phyloP scores from a whole-genome alignment of 2,113 vertebrate species.

The Paralichthys olivaceus region DNA sequence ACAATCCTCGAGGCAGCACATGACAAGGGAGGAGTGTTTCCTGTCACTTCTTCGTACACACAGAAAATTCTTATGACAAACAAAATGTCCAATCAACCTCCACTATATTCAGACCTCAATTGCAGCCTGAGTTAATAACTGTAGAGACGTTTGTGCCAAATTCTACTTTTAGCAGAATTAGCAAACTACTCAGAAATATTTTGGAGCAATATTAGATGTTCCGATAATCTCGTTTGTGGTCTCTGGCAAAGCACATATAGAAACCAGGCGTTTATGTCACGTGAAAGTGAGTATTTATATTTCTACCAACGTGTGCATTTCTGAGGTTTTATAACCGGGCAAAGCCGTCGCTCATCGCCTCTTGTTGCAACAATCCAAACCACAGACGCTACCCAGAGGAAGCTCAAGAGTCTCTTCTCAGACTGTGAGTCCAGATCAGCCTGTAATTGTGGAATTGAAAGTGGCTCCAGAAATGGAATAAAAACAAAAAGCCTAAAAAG shows the following conservation, averaged over 20 bases:
- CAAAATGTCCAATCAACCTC: not conserved
- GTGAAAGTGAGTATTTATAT: not conserved
- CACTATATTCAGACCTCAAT: not conserved
- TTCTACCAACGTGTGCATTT: not conserved
- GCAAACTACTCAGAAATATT: no score
- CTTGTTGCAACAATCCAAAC: conserved; percentile 28
- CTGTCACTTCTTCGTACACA: not conserved
- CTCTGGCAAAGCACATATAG: not conserved
- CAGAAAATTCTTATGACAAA: not conserved
- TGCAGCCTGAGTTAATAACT: not conserved
- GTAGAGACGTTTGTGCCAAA: not conserved
- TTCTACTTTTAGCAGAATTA: no score
- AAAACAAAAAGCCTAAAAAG: conserved; percentile 22
- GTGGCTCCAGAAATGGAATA: not conserved
- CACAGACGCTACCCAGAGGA: conserved; percentile 31
- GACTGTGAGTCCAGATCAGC: not conserved
- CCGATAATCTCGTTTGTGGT: no score
- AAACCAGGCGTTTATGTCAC: not conserved
- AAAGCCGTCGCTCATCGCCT: not conserved
- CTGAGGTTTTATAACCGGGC: not conserved
- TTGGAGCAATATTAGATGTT: no score
- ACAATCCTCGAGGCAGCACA: not conserved
- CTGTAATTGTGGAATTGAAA: conserved; percentile 36
- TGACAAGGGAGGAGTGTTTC: conserved; percentile 2
- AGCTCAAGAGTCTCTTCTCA: conserved; percentile 4